A percentile compares a stretch with the other conserved stretches of the same genome.
These are phyloP conservation scores for Lagocephalus sceleratus DNA, from an alignment of 2,797 vertebrate genomes.

Conservation along the genomic window DNA sequence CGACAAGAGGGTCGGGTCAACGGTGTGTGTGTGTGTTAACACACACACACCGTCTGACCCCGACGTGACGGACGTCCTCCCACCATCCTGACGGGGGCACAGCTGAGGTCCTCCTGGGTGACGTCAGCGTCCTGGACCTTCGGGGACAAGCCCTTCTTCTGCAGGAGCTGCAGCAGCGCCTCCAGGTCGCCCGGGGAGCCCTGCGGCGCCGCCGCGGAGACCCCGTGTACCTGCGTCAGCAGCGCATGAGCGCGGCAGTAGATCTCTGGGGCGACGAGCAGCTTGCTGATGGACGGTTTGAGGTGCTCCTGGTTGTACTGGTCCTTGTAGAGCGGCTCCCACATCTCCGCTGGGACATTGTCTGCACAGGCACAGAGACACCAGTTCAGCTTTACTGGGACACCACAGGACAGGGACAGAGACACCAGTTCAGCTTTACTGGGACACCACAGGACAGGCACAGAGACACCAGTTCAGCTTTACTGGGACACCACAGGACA, in stretches of 20 bases:
- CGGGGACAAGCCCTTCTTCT: constrained; percentile 73
- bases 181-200: constrained; percentile 66
- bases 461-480: accelerated
- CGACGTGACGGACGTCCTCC: constrained; percentile 1
- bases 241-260: constrained; percentile 81
- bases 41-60: background rate
- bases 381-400: background rate
- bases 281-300: constrained; percentile 78
- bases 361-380: constrained; percentile 54
- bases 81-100: constrained; percentile 84
- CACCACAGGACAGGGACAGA: background rate
- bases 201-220: constrained; percentile 32
- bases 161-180: constrained; percentile 79
- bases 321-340: constrained; percentile 83
- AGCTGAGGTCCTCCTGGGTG: constrained; percentile 77
- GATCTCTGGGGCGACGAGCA: constrained; percentile 82
- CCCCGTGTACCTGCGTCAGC: constrained; percentile 55
- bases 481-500: background rate
- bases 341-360: constrained; percentile 80
- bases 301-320: constrained; percentile 85
- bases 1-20: constrained; percentile 7
- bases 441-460: background rate
- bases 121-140: constrained; percentile 74
- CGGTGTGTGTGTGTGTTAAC: background rate
- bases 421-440: background rate